Percentiles rank a stretch among this genome's conserved stretches.
These are phyloP conservation scores for Alosa sapidissima DNA, from an alignment of 2,797 vertebrate genomes.

Conservation along the genomic window DNA sequence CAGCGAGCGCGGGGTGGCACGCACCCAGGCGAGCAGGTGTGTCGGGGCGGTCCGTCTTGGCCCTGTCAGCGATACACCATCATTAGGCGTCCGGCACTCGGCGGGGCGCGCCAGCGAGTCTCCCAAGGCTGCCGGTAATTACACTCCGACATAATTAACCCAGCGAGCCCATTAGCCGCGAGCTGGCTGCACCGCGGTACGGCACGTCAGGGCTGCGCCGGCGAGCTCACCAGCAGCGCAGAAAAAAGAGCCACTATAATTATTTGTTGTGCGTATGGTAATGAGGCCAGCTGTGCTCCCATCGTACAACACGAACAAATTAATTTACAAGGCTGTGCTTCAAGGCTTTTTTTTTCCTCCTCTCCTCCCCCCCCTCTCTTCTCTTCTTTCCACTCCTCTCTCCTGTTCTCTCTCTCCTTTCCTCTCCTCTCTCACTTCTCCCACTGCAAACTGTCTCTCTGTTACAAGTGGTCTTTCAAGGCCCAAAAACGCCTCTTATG, in stretches of 20 bases:
- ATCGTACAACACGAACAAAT: constrained; percentile 99
- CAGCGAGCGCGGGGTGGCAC: constrained; percentile 38
- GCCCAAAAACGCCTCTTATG: not conserved
- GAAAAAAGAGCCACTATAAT: constrained; percentile 91
- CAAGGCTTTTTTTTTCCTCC: constrained; percentile 69
- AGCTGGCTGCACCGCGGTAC: constrained; percentile 58
- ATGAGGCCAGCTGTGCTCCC: constrained; percentile 99
- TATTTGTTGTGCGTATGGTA: constrained; percentile 99
- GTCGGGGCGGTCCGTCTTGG: constrained; percentile 78
- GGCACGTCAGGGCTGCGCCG: not conserved
- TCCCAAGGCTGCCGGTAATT: constrained; percentile 99
- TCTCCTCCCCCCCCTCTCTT: constrained; percentile 48
- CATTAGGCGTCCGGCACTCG: constrained; percentile 86
- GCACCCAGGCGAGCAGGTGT: constrained; percentile 90
- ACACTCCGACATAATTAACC: constrained; percentile 99
- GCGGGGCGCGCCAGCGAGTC: constrained; percentile 91
- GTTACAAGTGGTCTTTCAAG: constrained; percentile 11
- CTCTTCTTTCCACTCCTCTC: constrained; percentile 40
- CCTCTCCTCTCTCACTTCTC: constrained; percentile 56
- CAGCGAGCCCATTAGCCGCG: constrained; percentile 99
- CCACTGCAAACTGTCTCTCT: constrained; percentile 69
- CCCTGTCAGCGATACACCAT: constrained; percentile 88
- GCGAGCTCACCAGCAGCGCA: constrained; percentile 44
- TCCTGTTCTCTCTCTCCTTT: constrained; percentile 49
- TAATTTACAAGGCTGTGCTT: constrained; percentile 98